Base-by-base conservation (phyloP, 1,140 invertebrate genomes). In the Chrysomallon squamiferum region DNA sequence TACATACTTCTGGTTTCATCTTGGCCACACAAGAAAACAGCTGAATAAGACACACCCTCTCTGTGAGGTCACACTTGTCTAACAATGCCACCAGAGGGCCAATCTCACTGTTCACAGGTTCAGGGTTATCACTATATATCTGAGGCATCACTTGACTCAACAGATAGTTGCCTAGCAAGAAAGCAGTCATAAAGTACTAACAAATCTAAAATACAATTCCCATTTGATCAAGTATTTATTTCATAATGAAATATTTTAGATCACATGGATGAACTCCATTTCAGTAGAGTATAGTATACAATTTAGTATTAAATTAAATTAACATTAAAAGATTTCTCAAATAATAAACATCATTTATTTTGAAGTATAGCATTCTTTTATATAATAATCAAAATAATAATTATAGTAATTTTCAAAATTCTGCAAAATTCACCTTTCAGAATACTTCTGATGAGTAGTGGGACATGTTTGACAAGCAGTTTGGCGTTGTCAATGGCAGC, bases 401-500 rank as follows among this genome's bases (percentile, higher is more conserved):
- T n/a, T n/a, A n/a, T n/a, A n/a, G n/a, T n/a, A n/a, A n/a, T n/a
- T n/a, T n/a, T n/a, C n/a, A n/a, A n/a, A n/a, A n/a, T n/a, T n/a
- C n/a, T n/a, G n/a, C n/a, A n/a, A n/a, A n/a, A 70, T 73, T 76
- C 81, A 92, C 92, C 93, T 79, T 92, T 90, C 75, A 95, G 91
- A 61, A 96, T 93, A 65, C 92, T 95, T 78, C 93, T 91, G 84
- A 97, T 93, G 49, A 97, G 95, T 4, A 93, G 91, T 66, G 95
- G 91, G 60, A 95, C 91, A 86, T 96, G 93, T 57, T 92, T 89
- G 65, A 93, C 92, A 20, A 97, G 84, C 66, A 96, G 84, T 66
- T 91, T 89, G 29, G 94, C 92, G 86, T 95, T 93, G 78, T 96
- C 93, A 57, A 95, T 94, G 54, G 94, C 94, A n/a, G 94, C 94